phyloP scores from a whole-genome alignment of 2,797 vertebrate species.

The Anolis apletophallus region DNA sequence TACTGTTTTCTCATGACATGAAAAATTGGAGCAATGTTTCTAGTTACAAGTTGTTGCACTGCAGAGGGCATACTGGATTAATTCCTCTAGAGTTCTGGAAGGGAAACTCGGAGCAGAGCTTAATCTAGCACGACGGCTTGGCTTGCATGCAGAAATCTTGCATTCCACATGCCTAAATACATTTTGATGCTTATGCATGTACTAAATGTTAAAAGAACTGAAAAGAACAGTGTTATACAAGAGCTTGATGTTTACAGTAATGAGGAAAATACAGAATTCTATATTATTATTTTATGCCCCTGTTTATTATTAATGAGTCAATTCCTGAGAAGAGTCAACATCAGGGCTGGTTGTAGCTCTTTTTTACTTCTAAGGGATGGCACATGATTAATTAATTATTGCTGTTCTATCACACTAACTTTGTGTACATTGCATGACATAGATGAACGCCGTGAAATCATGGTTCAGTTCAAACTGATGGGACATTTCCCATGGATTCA shows the following conservation, averaged over 20 bases:
- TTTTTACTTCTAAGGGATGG: conserved; percentile 64
- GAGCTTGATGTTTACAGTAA: conserved; percentile 59
- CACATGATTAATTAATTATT: conserved; percentile 73
- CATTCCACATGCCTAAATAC: conserved; percentile 21
- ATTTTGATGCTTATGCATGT: not conserved
- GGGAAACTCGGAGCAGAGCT: not conserved
- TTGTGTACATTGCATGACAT: conserved; percentile 61
- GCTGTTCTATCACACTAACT: conserved; percentile 57
- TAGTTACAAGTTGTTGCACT: not conserved
- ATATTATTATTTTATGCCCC: conserved; percentile 70
- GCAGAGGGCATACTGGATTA: conserved; percentile 6
- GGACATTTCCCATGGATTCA: conserved; percentile 10
- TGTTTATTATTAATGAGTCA: conserved; percentile 71
- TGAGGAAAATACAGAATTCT: conserved; percentile 71
- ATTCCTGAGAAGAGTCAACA: conserved; percentile 68
- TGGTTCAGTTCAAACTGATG: not conserved
- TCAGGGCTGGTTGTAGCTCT: conserved; percentile 63
- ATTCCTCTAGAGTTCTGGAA: not conserved
- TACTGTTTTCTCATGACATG: conserved; percentile 48
- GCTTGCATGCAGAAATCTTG: conserved; percentile 23
- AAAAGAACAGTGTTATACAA: conserved; percentile 46
- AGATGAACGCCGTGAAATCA: conserved; percentile 53
- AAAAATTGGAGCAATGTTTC: conserved; percentile 47
- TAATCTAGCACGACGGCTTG: not conserved
- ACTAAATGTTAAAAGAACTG: conserved; percentile 41